Conservation (phyloP, 2,888 invertebrate genomes). For the Thymelicus sylvestris region DNA sequence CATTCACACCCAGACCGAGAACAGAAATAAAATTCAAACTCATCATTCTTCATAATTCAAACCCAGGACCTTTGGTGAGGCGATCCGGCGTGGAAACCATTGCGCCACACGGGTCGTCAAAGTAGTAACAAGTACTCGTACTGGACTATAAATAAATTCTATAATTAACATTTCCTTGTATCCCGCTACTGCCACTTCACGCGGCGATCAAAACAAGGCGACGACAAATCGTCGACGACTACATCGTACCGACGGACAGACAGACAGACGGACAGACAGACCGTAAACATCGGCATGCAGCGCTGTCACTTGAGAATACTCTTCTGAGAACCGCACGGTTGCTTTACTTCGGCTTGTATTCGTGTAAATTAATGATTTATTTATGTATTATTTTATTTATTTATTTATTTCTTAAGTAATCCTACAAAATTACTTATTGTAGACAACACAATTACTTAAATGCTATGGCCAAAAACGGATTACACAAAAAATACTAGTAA, state of each 20-base stretch:
- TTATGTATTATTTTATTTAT: too few relatives aligned
- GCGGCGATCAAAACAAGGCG: constrained; percentile 1
- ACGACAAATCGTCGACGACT: constrained; percentile 4
- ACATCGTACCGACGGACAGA: not conserved
- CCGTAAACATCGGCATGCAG: constrained; percentile 37
- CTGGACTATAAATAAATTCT: constrained; percentile 3
- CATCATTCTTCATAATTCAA: too few relatives aligned
- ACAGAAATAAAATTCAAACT: too few relatives aligned
- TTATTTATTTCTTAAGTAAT: too few relatives aligned
- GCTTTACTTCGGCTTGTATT: constrained; percentile 4
- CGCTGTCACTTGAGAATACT: constrained; percentile 21
- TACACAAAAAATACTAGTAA: too few relatives aligned
- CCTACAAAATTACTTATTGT: too few relatives aligned
- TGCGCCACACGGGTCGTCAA: too few relatives aligned
- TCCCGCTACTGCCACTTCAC: not conserved
- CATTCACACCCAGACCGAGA: too few relatives aligned
- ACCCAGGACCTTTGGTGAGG: too few relatives aligned
- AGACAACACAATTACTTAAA: too few relatives aligned
- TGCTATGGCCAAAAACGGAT: too few relatives aligned
- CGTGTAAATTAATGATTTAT: not conserved
- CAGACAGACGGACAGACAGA: constrained; percentile 28
- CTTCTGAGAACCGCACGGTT: constrained; percentile 20
- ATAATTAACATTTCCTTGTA: constrained; percentile 12
- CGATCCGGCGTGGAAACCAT: too few relatives aligned
- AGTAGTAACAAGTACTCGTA: not conserved